Evolutionary conservation across 2,113 vertebrate genomes (phyloP).

Genomic region (Carollia perspicillata): DNA sequence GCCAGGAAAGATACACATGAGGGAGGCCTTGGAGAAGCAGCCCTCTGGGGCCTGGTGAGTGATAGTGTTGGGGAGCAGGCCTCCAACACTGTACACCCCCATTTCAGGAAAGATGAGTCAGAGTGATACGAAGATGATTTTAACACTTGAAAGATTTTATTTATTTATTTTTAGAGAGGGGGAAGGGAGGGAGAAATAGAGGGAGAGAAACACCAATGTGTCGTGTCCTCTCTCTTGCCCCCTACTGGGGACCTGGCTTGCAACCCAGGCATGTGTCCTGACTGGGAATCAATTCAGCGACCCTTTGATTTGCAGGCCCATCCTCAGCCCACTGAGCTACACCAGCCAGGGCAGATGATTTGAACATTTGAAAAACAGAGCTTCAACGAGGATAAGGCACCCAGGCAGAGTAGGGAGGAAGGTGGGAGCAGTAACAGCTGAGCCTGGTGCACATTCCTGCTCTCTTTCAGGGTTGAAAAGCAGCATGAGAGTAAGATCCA

Average conservation of each 20-base stretch:
- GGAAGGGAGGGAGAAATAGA: too few relatives aligned
- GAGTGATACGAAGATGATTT: constrained; percentile 34
- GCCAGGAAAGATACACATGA: not conserved
- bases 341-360: not conserved
- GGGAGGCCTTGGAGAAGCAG: not conserved
- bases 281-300: too few relatives aligned
- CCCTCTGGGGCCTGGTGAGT: not conserved
- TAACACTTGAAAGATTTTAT: constrained; percentile 7
- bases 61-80: constrained; percentile 4
- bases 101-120: constrained; percentile 58
- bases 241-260: too few relatives aligned
- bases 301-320: too few relatives aligned
- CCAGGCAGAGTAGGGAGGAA: not conserved
- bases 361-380: constrained; percentile 46
- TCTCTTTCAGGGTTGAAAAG: not conserved
- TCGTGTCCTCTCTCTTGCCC: too few relatives aligned
- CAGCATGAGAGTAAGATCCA: not conserved
- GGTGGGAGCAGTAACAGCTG: not conserved
- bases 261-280: too few relatives aligned
- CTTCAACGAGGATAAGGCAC: not conserved
- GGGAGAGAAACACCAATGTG: too few relatives aligned
- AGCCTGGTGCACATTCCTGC: not conserved
- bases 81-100: not conserved
- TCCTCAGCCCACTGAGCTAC: too few relatives aligned
- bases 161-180: too few relatives aligned